Percentiles rank a stretch among this genome's conserved stretches.
phyloP scores from a whole-genome alignment of 2,113 vertebrate genomes.

The Sorex fumeus region DNA sequence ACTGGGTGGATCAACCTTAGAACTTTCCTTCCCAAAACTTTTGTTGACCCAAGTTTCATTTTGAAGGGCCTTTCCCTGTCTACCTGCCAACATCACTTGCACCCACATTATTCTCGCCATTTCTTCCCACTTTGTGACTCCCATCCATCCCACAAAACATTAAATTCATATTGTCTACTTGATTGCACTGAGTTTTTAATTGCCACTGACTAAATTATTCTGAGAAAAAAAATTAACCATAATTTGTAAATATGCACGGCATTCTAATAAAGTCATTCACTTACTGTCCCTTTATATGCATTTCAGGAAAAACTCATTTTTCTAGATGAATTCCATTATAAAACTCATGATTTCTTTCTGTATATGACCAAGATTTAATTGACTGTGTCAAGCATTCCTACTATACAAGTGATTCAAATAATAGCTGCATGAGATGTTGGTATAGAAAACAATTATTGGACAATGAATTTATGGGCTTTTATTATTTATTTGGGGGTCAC shows the following conservation, averaged over 20 bases:
- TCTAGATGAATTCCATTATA: conserved; percentile 44
- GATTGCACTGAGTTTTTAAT: neutral
- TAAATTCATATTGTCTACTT: neutral
- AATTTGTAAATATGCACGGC: conserved; percentile 36
- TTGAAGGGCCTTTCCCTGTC: too few species aligned
- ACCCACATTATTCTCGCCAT: neutral
- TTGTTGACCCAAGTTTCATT: too few species aligned
- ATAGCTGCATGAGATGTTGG: neutral
- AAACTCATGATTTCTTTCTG: conserved; percentile 66
- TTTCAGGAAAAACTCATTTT: conserved; percentile 54
- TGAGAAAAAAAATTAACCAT: neutral
- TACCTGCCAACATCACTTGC: too few species aligned
- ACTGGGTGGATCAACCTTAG: too few species aligned
- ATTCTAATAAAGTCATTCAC: conserved; percentile 55
- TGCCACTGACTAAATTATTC: conserved; percentile 33
- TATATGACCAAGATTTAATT: conserved; percentile 66
- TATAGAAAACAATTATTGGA: conserved; percentile 29
- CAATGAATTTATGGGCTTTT: neutral
- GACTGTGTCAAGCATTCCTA: conserved; percentile 3
- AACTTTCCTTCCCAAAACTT: too few species aligned
- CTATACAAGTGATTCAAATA: conserved; percentile 40
- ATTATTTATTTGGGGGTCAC: too few species aligned
- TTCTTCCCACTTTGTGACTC: too few species aligned
- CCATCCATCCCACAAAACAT: too few species aligned
- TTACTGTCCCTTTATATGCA: conserved; percentile 41